These are phyloP conservation scores for Apis laboriosa DNA, from an alignment of 1,140 invertebrate genomes.

Conservation along the genomic window DNA sequence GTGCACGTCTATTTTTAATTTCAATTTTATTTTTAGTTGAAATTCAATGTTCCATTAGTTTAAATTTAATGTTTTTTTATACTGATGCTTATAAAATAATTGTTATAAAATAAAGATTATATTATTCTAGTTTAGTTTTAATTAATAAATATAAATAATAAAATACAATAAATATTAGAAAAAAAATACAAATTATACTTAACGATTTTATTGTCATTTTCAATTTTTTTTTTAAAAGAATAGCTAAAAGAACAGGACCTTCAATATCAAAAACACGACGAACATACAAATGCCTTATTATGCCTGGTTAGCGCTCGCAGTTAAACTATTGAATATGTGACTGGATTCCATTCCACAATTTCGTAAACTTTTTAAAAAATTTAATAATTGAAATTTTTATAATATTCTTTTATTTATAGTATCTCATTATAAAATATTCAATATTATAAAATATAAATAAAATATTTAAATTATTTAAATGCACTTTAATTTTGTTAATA, in stretches of 20 bases:
- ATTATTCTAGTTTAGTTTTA: not conserved
- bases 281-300: conserved; percentile 44
- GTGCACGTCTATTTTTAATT: not conserved
- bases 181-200: not conserved
- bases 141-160: not conserved
- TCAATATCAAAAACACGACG: conserved; percentile 14
- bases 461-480: not conserved
- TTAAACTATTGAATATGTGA: not conserved
- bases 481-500: not conserved
- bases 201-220: not conserved
- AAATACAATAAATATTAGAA: not conserved
- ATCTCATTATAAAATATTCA: not conserved
- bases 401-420: not conserved
- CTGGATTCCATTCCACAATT: not conserved
- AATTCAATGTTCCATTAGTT: not conserved
- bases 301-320: not conserved
- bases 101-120: not conserved
- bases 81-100: not conserved
- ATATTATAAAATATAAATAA: not conserved
- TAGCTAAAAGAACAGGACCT: conserved; percentile 8
- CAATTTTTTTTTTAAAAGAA: conserved; percentile 22
- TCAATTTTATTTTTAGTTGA: not conserved
- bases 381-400: not conserved
- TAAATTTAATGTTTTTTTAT: not conserved
- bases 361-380: not conserved